A percentile compares a stretch with the other conserved stretches of the same genome.
phyloP scores from a whole-genome alignment of 2,888 invertebrate species.

The Diaphora mendica region DNA sequence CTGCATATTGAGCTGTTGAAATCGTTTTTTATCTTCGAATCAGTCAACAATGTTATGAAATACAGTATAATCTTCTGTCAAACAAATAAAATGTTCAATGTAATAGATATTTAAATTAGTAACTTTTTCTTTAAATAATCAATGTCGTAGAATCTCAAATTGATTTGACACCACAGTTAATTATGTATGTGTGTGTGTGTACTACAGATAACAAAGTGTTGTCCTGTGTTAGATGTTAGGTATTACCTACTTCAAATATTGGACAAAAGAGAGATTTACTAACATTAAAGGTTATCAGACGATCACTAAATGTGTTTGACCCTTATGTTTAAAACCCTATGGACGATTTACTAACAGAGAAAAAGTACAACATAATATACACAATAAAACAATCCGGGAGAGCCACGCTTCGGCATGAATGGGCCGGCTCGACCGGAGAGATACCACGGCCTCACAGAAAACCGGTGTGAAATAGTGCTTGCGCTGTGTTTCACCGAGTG shows the following conservation, averaged over 20 bases:
- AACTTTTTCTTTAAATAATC: too few relatives aligned
- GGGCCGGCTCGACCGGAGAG: too few relatives aligned
- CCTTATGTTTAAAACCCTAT: background rate
- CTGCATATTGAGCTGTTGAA: too few relatives aligned
- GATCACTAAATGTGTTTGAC: background rate
- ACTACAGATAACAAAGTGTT: background rate
- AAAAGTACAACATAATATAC: background rate
- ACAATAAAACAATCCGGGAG: slow-evolving; percentile 7
- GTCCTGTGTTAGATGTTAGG: background rate
- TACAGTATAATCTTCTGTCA: too few relatives aligned
- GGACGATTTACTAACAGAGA: background rate
- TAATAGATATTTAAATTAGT: too few relatives aligned
- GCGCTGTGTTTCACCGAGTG: too few relatives aligned
- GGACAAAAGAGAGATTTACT: background rate
- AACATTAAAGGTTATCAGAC: background rate
- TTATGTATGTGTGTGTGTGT: background rate
- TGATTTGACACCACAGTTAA: background rate
- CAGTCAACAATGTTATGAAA: too few relatives aligned
- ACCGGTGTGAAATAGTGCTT: too few relatives aligned
- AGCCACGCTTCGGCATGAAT: too few relatives aligned
- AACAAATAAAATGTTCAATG: too few relatives aligned
- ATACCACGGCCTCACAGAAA: too few relatives aligned
- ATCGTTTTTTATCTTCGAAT: too few relatives aligned
- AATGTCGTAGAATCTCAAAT: background rate
- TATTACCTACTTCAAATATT: background rate